Evolutionary conservation across 2,113 vertebrate species (phyloP), one percentile per base, ranked within the genome.

Genomic region (Brachyhypopomus occidentalis): DNA sequence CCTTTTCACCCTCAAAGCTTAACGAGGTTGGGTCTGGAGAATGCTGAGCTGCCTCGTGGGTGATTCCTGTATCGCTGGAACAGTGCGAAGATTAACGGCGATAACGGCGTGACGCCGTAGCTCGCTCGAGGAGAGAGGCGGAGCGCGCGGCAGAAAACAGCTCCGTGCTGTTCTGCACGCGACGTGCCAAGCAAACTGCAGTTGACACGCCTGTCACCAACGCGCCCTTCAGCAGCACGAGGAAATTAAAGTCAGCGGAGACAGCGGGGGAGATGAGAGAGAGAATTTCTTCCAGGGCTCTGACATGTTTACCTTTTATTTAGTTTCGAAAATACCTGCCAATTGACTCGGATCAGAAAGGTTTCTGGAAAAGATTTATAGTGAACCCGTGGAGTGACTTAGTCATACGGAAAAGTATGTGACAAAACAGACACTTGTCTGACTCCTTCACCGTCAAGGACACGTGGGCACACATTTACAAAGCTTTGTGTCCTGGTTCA

Each of bases 141-240:
- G 66, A 25, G n/a, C 9, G 66, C 67, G 73, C n/a, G 45, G 59
- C 87, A 88, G 20, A 58, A 91, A 88, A 90, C 89, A 91, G 91
- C 89, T 89, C 90, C 89, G 85, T 91, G 90, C 90, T 93, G 91
- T 92, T 93, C 91, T 90, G 88, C 88, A 14, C 12, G 77, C 87
- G 38, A 83, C 86, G 89, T 86, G 87, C 59, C 79, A 90, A 94
- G 93, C 91, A 93, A 93, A 94, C 85, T 84, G 84, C 91, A 92
- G 92, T 92, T 93, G 92, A 94, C 91, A 90, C 92, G 88, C 88
- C 91, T 90, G 93, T 93, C 92, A 91, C 88, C 91, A 87, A 75
- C 89, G 88, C 45, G 92, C 88, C 91, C 92, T 92, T 92, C 89
- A 89, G 84, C 86, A 80, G 86, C 84, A 86, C 87, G 82, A 84